Conservation (phyloP, 1,140 invertebrate genomes). For the Elysia chlorotica region DNA sequence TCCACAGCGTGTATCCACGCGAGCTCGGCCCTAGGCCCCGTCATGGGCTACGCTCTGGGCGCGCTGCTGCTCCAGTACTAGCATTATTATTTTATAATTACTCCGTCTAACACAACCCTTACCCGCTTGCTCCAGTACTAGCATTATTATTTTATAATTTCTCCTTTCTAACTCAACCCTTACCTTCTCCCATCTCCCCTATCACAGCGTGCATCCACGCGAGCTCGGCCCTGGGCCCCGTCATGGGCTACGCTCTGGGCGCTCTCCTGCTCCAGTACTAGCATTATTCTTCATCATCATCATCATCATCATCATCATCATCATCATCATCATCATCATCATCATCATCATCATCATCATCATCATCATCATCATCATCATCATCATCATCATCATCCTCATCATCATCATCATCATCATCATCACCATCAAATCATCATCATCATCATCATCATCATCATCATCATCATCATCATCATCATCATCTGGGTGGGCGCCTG, state of each 20-base stretch:
- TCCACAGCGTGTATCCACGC: conserved; percentile 67
- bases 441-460: conserved; percentile 61
- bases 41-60: conserved; percentile 66
- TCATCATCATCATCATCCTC: no score
- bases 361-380: no score
- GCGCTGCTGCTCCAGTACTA: conserved; percentile 66
- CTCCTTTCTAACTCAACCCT: no score
- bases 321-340: no score
- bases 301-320: no score
- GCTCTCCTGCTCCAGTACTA: conserved; percentile 66
- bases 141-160: no score
- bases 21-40: conserved; percentile 67
- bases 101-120: no score
- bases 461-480: conserved; percentile 47
- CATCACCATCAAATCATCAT: no score
- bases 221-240: conserved; percentile 67
- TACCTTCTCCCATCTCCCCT: conserved; percentile 21
- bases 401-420: no score
- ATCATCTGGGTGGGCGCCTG: conserved; percentile 67
- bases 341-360: no score
- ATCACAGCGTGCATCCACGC: conserved; percentile 68
- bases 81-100: no score
- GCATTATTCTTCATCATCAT: no score
- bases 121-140: conserved; percentile 56
- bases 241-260: conserved; percentile 66